Evolutionary conservation across 2,888 invertebrate genomes (phyloP).

Genomic region (Drosophila atripex): DNA sequence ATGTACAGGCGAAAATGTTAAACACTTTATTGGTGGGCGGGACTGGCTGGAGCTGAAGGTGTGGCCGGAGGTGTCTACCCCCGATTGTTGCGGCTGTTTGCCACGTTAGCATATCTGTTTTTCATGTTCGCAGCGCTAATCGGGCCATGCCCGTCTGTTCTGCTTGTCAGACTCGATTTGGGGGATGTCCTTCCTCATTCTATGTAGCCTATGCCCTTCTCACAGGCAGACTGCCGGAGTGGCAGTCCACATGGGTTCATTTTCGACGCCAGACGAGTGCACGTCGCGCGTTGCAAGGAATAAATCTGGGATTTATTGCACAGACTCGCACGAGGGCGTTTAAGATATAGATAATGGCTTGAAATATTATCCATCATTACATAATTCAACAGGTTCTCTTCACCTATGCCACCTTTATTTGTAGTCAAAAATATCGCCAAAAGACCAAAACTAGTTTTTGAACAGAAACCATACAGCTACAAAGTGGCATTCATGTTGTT

Average conservation of each 20-base stretch:
- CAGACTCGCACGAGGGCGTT: slow-evolving; percentile 2
- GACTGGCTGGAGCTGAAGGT: not conserved
- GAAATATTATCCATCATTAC: not conserved
- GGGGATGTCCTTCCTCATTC: slow-evolving; percentile 3
- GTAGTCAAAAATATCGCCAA: not conserved
- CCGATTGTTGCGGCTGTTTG: slow-evolving; percentile 66
- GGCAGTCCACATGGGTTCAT: slow-evolving; percentile 2
- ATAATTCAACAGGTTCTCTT: not conserved
- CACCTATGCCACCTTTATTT: not conserved
- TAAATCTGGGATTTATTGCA: slow-evolving; percentile 18
- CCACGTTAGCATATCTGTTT: slow-evolving; percentile 75
- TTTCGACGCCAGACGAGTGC: slow-evolving; percentile 19
- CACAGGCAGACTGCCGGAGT: not conserved
- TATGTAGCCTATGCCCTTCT: not conserved
- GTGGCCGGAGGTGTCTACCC: slow-evolving; percentile 28
- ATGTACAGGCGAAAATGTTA: slow-evolving; percentile 67
- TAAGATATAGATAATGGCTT: not conserved
- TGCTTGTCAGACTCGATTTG: slow-evolving; percentile 7
- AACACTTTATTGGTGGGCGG: slow-evolving; percentile 72
- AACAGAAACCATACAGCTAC: not conserved
- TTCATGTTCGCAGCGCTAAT: slow-evolving; percentile 74
- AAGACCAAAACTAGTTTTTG: not conserved
- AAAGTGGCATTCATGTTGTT: not conserved
- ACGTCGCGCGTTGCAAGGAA: slow-evolving; percentile 17
- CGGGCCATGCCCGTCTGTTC: slow-evolving; percentile 49